Evolutionary conservation across 2,797 vertebrate genomes (phyloP), one percentile per base, ranked within the genome.

Genomic region (Clamator glandarius): DNA sequence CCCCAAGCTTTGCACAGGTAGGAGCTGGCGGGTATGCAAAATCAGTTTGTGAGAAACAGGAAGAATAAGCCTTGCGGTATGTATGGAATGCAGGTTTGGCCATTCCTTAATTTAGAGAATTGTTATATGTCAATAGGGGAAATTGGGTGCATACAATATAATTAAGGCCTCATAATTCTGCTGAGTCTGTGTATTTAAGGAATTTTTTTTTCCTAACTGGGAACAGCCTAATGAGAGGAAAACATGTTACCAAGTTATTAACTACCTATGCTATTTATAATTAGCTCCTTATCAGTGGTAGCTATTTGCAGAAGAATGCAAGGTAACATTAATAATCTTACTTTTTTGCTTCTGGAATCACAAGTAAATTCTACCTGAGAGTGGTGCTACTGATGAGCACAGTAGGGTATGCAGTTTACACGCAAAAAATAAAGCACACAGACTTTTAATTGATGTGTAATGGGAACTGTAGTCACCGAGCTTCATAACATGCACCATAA

Each of bases 191-290:
- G 93, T 95, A 94, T 95, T 97, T 96, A 97, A 97, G 90, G 77
- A 95, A 78, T 94, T 66, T 74, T 93, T 91, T 52, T 79, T 93
- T 88, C 70, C 28, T 95, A 83, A 96, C 87, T 94, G 92, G 84
- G 89, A 97, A 95, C 88, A 96, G 91, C 44, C 86, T 96, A 96
- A 97, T 95, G 95, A 97, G 92, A 97, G 73, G 91, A 96, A 97
- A 97, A 97, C 91, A 96, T 96, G 97, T 96, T 95, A 96, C 84
- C 54, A 83, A 96, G 94, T 96, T 97, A 97, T 97, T 97, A 98
- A 96, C 96, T 96, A 96, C 90, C 90, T 95, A 93, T 94, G 93
- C 83, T 96, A 84, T 95, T 97, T 96, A 96, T 97, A 98, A 97
- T 97, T 97, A 97, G 96, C 93, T 96, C 90, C 94, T 97, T 97